Evolutionary conservation across 2,888 invertebrate genomes (phyloP), one percentile per base, ranked within the genome.

Genomic region (Griposia aprilina): DNA sequence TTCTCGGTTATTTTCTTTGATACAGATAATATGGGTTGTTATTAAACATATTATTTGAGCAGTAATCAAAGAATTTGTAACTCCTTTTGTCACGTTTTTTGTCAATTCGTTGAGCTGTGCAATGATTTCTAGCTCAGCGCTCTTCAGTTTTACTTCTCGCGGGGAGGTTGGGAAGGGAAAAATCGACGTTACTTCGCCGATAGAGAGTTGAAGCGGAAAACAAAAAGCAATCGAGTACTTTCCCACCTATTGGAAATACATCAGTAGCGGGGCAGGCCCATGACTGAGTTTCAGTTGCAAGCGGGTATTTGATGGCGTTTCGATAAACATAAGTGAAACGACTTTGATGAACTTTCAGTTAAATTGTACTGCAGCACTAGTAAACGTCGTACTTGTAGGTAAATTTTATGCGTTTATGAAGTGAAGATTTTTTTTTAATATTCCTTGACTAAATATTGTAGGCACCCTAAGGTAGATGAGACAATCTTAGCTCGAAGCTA

Each of bases 151-250:
- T 81, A 75, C 84, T 75, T 73, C 78, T 70, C 45, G 57, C n/a
- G 13, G 59, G 69, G 45, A 87, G 82, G 80, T 84, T 87, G 26
- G 67, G 45, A 66, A 60, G 26, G 67, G 45, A 66, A 60, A 48
- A 75, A 84, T 82, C 70, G 79, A 62, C 76, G 55, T 81, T 72
- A 74, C 76, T 76, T 41, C 63, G 71, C 59, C 69, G 72, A 67
- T 77, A 70, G 60, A 87, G 65, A 78, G 78, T 84, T 87, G 67
- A 30, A 82, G 78, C 63, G 81, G 66, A 87, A 87, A 86, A 87
- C 81, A 84, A 86, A 84, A 84, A 78, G 70, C 70, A 87, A 85
- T 86, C 75, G 83, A 62, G 81, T 69, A 83, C 76, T 87, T 81
- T 78, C 72, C 78, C 67, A 80, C 73, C 79, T 68, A 81, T 82